Base-by-base conservation (phyloP, 2,797 vertebrate species). In the Schizopygopsis malacanthus region DNA sequence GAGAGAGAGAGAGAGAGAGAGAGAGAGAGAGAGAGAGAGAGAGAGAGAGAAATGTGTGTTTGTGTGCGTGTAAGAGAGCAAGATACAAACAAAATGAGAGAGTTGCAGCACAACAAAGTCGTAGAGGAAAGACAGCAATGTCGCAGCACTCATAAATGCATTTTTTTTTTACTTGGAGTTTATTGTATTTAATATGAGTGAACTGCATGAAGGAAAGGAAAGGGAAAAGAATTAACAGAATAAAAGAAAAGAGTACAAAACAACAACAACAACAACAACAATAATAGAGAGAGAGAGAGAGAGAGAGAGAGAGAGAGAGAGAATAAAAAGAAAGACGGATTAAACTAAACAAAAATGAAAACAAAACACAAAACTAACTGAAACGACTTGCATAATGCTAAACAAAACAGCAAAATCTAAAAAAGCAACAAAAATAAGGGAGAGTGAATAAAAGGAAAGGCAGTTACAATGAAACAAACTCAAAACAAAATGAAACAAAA, bases 31-130 rank as follows among this genome's bases (percentile, higher is more conserved):
- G 20, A 83, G 65, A 82, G 18, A 85, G 39, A 79, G 28, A 76
- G 67, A 20, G 33, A 65, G 47, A 79, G 13, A 87, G 50, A 78
- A 28, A 75, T 41, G 54, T 39, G 12, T 63, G 59, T 63, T 50
- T 39, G 28, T 37, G 0, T 65, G 16, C 5, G 22, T 81, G 10
- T 45, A 52, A 71, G 28, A 85, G 25, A 85, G 28, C 65, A 28
- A 79, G 63, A 81, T 43, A 81, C n/a, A 37, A 70, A 77, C 41
- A 65, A 81, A 81, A 79, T 61, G 56, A 88, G 83, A 65, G n/a
- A n/a, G n/a, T n/a, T n/a, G 79, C 18, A 77, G 65, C 22, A 61
- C 81, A 83, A 85, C 81, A 83, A 83, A 80, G 6, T n/a, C 45
- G 39, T 22, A 52, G 11, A 33, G 33, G 43, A 4, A 63, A 16